phyloP scores from a whole-genome alignment of 2,797 vertebrate genomes.

The Cetoscarus ocellatus region DNA sequence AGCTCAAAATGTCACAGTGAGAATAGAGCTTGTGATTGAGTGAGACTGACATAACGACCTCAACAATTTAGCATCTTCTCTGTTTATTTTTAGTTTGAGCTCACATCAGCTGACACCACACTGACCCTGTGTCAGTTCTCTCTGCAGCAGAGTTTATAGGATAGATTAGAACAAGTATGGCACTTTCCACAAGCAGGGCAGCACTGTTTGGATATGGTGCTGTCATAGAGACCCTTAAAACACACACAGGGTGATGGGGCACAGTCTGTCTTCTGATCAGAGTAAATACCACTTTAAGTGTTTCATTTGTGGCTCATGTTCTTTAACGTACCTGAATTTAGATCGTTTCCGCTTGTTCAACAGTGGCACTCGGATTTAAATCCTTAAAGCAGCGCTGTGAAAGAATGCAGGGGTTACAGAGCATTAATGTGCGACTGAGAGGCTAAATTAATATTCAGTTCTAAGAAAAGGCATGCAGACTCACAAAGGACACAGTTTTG shows the following conservation, averaged over 20 bases:
- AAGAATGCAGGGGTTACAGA: slow-evolving; percentile 11
- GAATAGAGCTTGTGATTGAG: background rate
- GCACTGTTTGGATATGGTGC: background rate
- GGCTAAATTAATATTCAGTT: background rate
- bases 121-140: slow-evolving; percentile 41
- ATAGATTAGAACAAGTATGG: slow-evolving; percentile 70
- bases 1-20: background rate
- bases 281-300: background rate
- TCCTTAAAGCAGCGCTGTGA: background rate
- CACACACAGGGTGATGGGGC: slow-evolving; percentile 5
- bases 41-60: slow-evolving; percentile 7
- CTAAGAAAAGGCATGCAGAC: background rate
- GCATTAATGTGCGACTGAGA: slow-evolving; percentile 1
- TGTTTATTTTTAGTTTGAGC: slow-evolving; percentile 65
- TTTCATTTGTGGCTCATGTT: background rate
- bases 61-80: slow-evolving; percentile 15
- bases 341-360: background rate
- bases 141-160: slow-evolving; percentile 39
- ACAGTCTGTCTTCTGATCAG: background rate
- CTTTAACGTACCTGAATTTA: background rate
- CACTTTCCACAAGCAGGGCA: slow-evolving; percentile 63
- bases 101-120: slow-evolving; percentile 43
- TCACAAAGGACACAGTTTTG: background rate
- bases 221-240: slow-evolving; percentile 21
- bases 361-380: background rate